Conservation (phyloP, 2,113 vertebrate species). For the Hippopotamus amphibius region DNA sequence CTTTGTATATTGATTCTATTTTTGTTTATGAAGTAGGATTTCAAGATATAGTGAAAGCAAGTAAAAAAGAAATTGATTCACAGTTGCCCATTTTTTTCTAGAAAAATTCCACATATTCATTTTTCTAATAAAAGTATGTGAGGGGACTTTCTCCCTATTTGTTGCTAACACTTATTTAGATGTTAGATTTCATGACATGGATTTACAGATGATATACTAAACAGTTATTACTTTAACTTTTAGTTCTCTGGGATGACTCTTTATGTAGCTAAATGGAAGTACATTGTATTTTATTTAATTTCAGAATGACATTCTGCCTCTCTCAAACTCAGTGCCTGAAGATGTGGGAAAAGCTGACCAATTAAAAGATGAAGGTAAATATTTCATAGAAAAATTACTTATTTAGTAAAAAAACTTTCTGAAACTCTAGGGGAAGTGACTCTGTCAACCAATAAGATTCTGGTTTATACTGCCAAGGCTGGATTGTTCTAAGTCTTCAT, state of each 20-base stretch:
- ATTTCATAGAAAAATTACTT: slow-evolving; percentile 15
- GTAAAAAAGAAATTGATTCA: not conserved
- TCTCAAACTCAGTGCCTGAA: slow-evolving; percentile 91
- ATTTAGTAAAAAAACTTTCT: not conserved
- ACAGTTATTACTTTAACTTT: not conserved
- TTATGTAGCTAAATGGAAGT: slow-evolving; percentile 39
- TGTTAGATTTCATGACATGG: slow-evolving; percentile 13
- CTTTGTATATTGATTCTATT: not conserved
- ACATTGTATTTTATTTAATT: slow-evolving; percentile 65
- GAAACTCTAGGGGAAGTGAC: slow-evolving; percentile 4
- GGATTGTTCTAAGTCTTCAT: not conserved
- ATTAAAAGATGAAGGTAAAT: slow-evolving; percentile 97
- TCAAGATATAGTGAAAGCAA: not conserved
- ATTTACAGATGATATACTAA: slow-evolving; percentile 14
- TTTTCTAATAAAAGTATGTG: slow-evolving; percentile 37
- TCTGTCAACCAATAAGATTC: not conserved
- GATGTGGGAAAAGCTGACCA: slow-evolving; percentile 94
- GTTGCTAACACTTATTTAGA: slow-evolving; percentile 39
- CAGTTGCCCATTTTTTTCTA: not conserved
- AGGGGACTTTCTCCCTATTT: not conserved
- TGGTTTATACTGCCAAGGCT: not conserved
- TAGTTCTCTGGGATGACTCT: slow-evolving; percentile 27
- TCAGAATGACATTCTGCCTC: slow-evolving; percentile 92
- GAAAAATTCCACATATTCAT: not conserved
- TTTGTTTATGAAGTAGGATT: slow-evolving; percentile 10